Evolutionary conservation across 1,140 invertebrate species (phyloP), one percentile per base, ranked within the genome.

Genomic region (Heliconius congener): DNA sequence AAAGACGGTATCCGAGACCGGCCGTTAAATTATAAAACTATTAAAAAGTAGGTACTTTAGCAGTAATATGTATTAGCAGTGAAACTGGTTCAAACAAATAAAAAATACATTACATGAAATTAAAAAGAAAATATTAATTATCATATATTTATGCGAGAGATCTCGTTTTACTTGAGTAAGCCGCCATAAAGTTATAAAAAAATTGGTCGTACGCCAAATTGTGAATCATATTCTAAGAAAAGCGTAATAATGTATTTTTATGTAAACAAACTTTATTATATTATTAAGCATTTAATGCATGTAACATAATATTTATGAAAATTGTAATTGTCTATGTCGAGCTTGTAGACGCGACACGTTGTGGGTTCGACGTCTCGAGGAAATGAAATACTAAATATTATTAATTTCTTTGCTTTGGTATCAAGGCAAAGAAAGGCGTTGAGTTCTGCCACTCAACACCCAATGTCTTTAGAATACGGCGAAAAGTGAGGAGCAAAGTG

Each of bases 121-220:
- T 23, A 57, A 19, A 8, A 57, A 19, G 60, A 66, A 66, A 30
- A 27, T 66, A 30, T 66, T 66, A 30, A 66, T 66, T 66, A 27
- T 66, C 60, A 66, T 2, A 30, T 52, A 52, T 9, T 8, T n/a
- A 57, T 16, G 16, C 9, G 60, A 66, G 27, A 66, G n/a, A 66
- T 66, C 60, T 66, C 60, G 60, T 66, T 13, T 16, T 30, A 30
- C 60, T 27, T 46, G 30, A 71, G 16, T 79, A 9, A 42, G 46
- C 18, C 50, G 78, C 66, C 50, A 50, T 66, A 57, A 57, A 57
- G 55, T 23, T 57, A 57, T 23, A 57, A 57, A 66, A 66, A 23
- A 27, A 66, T 11, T 66, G 60, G 60, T 66, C 66, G 73, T 57
- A 23, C 34, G 78, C 78, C 78, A 80, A 76, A 76, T 57, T 52